Conservation (phyloP, 2,113 vertebrate species). For the Gasterosteus nipponicus region DNA sequence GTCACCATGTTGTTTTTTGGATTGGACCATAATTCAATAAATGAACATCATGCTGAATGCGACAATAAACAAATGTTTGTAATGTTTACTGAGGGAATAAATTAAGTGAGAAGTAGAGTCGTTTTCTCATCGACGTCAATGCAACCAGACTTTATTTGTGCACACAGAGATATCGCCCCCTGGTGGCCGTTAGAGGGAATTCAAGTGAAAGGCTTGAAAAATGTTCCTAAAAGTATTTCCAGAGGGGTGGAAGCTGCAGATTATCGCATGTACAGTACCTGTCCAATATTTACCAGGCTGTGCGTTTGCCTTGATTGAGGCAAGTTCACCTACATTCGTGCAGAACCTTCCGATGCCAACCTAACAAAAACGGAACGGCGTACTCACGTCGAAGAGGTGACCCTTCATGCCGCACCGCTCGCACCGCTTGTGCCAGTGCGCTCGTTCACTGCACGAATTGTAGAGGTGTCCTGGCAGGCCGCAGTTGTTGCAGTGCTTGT, state of each 20-base stretch:
- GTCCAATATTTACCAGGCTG: neutral
- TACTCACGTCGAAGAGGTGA: slow-evolving; percentile 93
- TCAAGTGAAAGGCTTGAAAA: too few relatives aligned
- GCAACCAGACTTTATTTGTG: too few relatives aligned
- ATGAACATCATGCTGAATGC: too few relatives aligned
- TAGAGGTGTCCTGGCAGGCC: slow-evolving; percentile 85
- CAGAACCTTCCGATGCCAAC: neutral
- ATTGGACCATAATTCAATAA: too few relatives aligned
- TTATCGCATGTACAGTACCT: too few relatives aligned
- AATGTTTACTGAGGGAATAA: too few relatives aligned
- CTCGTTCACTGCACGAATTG: slow-evolving; percentile 84
- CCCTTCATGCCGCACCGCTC: slow-evolving; percentile 90
- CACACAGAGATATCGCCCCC: too few relatives aligned
- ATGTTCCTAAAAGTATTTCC: neutral
- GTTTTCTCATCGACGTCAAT: too few relatives aligned
- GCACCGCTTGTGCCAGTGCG: slow-evolving; percentile 88
- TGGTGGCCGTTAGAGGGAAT: too few relatives aligned
- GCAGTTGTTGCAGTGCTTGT: slow-evolving; percentile 89
- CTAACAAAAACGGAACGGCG: neutral
- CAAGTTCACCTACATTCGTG: neutral
- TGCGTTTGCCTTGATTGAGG: neutral
- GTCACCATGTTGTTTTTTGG: too few relatives aligned
- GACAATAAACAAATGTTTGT: too few relatives aligned
- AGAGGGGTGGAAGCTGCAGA: neutral
- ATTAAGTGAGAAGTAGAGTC: too few relatives aligned